Base-by-base conservation (phyloP, 2,113 vertebrate genomes). In the Carassius auratus region DNA sequence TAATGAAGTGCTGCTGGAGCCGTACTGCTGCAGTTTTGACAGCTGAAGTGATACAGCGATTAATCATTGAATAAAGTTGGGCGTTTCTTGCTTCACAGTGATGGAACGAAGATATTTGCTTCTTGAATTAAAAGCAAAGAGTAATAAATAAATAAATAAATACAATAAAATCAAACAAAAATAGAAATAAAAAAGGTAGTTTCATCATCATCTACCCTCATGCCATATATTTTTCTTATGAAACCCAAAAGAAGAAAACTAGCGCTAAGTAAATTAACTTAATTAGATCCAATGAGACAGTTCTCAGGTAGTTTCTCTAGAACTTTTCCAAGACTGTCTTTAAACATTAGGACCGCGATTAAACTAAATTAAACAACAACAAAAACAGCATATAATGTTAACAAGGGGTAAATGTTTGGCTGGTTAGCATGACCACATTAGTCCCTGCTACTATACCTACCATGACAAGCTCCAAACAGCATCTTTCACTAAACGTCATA, bases 1-100 rank as follows among this genome's bases (percentile, higher is more conserved):
- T 90, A 93, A 94, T 94, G 92, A 92, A 93, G 89, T 92, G 90
- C 86, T 86, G 76, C 87, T 83, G 89, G 87, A 93, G 92, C 92
- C 90, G 91, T 92, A 92, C 79, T 88, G 90, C 85, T 89, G 89
- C 83, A 86, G 89, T 76, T 89, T 86, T 90, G 74, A 61, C 71
- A 84, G 68, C 59, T 61, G 69, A 64, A 26, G 66, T 75, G 89
- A 91, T 93, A 89, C 88, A 89, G 89, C 90, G 88, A 95, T 93
- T 90, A 93, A 94, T 93, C 92, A 92, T 86, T 87, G 61, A 90
- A 73, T 73, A 71, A 73, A 89, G 91, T 93, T 89, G 83, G 79
- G 38, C 83, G 91, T 91, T 89, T 92, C 91, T 91, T 92, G 91
- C 71, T 93, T 91, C 90, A 92, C 86, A 77, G 92, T 90, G 91